A percentile compares a stretch with the other conserved stretches of the same genome.
Evolutionary conservation across 2,797 vertebrate species (phyloP).

Genomic region (Hypotaenidia okinawae): DNA sequence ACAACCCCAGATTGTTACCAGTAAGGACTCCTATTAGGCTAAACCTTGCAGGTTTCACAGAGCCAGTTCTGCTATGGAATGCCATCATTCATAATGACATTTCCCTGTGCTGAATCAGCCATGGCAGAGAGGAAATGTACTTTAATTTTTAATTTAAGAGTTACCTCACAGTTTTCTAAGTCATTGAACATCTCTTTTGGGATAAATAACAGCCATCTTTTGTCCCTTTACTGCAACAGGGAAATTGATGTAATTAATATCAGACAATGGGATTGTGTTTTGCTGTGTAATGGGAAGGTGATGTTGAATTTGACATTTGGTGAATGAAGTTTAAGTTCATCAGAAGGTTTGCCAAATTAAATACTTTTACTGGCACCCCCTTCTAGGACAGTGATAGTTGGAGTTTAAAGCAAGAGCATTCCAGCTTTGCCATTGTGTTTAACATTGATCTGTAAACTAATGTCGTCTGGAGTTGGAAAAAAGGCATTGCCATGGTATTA

Average conservation of each 20-base stretch:
- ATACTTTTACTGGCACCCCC: background rate
- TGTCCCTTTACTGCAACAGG: background rate
- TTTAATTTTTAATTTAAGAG: background rate
- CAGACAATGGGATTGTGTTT: background rate
- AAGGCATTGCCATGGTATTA: background rate
- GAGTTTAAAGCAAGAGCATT: background rate
- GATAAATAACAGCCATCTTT: background rate
- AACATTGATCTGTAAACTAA: background rate
- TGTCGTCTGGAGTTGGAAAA: background rate
- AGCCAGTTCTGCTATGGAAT: background rate
- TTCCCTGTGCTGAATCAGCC: background rate
- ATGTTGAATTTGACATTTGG: background rate
- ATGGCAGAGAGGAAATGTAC: background rate
- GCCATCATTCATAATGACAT: background rate
- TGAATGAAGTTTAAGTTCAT: background rate
- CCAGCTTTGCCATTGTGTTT: background rate
- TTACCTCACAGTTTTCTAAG: background rate
- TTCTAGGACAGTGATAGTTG: background rate
- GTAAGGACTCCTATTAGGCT: background rate
- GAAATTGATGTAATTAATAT: background rate
- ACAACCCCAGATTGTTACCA: background rate
- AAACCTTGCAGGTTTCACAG: background rate
- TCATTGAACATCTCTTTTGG: background rate
- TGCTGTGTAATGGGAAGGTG: background rate
- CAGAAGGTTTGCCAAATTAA: background rate